phyloP scores from a whole-genome alignment of 2,113 vertebrate genomes.

The Pavo muticus region DNA sequence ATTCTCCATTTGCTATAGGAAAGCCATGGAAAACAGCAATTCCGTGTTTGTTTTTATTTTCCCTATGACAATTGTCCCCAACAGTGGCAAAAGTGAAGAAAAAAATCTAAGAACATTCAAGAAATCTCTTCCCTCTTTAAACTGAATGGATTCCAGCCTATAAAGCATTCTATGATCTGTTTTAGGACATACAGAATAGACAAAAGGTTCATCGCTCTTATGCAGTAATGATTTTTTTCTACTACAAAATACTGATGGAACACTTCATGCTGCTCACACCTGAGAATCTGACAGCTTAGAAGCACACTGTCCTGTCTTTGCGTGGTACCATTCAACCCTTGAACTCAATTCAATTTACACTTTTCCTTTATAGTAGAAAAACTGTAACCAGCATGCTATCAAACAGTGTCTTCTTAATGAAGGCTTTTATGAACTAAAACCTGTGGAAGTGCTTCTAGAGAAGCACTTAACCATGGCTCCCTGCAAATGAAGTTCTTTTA shows the following conservation, averaged over 20 bases:
- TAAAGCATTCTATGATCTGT: not conserved
- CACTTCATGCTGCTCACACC: not conserved
- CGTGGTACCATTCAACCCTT: not conserved
- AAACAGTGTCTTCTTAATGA: not conserved
- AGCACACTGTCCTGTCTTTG: not conserved
- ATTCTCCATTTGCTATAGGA: not conserved
- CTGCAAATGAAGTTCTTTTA: slow-evolving; percentile 29
- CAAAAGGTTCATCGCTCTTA: not conserved
- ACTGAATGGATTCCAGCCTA: not conserved
- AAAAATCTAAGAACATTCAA: not conserved
- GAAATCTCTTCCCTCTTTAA: not conserved
- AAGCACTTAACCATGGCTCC: not conserved
- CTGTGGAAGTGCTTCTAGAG: not conserved
- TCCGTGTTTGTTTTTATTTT: not conserved
- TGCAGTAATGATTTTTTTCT: not conserved
- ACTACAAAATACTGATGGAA: not conserved
- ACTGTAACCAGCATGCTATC: not conserved
- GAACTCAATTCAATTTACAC: not conserved
- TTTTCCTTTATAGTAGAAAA: not conserved
- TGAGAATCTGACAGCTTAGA: not conserved
- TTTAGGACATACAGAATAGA: not conserved
- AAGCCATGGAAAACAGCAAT: accelerated
- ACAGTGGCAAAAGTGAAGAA: not conserved
- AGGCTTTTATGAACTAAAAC: not conserved
- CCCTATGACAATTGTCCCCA: not conserved